Evolutionary conservation across 2,113 vertebrate genomes (phyloP).

Genomic region (Hippolais icterina): DNA sequence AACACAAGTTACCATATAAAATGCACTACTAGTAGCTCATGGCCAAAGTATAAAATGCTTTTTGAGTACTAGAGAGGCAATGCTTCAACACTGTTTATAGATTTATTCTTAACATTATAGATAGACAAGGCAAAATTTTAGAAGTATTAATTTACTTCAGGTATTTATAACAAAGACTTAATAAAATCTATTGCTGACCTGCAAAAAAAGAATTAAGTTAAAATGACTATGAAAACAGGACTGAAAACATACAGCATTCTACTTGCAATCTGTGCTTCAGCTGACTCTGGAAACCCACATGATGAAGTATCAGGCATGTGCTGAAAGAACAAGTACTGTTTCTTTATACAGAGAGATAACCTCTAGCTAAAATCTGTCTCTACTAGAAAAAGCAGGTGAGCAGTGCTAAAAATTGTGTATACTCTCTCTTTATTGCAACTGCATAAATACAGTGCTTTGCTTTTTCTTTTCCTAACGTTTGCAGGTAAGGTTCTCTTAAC

Average conservation of each 20-base stretch:
- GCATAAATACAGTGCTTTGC: neutral
- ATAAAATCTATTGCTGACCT: neutral
- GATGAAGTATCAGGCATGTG: neutral
- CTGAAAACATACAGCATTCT: neutral
- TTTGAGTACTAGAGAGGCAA: neutral
- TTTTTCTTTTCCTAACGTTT: neutral
- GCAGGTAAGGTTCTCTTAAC: neutral
- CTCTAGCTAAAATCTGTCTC: neutral
- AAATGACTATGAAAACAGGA: neutral
- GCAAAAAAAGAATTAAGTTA: neutral
- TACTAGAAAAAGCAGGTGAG: neutral
- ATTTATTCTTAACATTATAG: neutral
- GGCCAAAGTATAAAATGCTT: neutral
- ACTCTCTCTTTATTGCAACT: neutral
- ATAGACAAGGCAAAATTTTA: neutral
- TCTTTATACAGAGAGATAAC: neutral
- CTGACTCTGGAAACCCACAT: neutral
- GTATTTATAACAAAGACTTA: neutral
- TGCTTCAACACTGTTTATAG: neutral
- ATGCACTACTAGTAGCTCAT: neutral
- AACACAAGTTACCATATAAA: neutral
- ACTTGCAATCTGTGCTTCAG: neutral
- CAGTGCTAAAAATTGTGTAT: neutral
- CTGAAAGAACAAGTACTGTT: neutral
- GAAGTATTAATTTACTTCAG: neutral